Evolutionary conservation across 1,140 invertebrate species (phyloP), one percentile per base, ranked within the genome.

Genomic region (Saccostrea echinata): DNA sequence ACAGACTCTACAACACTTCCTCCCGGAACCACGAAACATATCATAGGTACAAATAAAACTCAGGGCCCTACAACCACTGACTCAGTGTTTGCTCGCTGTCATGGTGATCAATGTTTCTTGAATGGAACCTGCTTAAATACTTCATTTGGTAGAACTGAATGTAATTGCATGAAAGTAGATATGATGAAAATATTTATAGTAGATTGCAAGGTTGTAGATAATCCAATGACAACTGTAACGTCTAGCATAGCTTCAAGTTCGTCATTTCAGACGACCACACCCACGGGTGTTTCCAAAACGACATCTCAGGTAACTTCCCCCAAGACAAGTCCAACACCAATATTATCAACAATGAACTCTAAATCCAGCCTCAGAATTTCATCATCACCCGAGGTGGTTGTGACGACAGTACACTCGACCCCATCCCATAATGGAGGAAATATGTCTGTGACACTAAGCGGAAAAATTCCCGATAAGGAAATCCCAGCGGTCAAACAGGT

Each of bases 381-480:
- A 13, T 9, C 84, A 24, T 43, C 57, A 11, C 11, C 68, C 27
- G 16, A 3, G 13, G 11, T 33, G 16, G 3, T 12, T 76, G 68
- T 30, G n/a, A 61, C 55, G 55, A 61, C 16, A 21, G 55, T 61
- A n/a, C 55, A n/a, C 3, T 30, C 68, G 16, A 76, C 27, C 24
- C 12, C 68, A 16, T 3, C 68, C 11, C 68, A 11, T 13, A 1
- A 76, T 76, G 3, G 27, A 76, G 68, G 68, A 33, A 76, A 76
- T 27, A 76, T 30, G 24, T 76, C 68, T 24, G 68, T 76, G 27
- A 76, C 68, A 33, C 68, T 85, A 11, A 85, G 68, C 57, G 84
- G 84, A 11, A 85, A 85, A 85, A 85, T 85, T 30, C 27, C 61
- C 30, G 61, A 85, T 33, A 85, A 85, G 61, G 84, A 85, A 30